Conservation (phyloP, 2,797 vertebrate genomes). For the Gymnopithys bicolor region DNA sequence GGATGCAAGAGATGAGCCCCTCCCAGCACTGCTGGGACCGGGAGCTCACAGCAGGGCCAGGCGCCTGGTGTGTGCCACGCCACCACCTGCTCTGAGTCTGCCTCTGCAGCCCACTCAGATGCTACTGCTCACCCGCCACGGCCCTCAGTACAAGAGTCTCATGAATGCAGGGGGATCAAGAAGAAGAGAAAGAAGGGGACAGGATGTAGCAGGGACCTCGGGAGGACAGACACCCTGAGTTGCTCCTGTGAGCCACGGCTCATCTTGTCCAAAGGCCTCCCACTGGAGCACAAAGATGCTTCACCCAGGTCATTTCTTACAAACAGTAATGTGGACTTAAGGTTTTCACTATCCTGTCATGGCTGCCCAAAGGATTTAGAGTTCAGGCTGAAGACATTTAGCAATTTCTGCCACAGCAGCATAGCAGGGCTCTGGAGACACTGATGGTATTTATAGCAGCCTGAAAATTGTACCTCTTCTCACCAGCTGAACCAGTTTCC, state of each 20-base stretch:
- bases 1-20: neutral
- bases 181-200: neutral
- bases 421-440: slow-evolving; percentile 26
- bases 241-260: accelerated
- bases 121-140: neutral
- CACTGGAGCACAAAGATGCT: accelerated
- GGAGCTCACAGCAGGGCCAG: accelerated
- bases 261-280: neutral
- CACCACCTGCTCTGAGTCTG: neutral
- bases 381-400: neutral
- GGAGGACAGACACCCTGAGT: neutral
- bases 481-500: slow-evolving; percentile 21
- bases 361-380: slow-evolving; percentile 1
- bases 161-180: neutral
- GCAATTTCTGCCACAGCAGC: slow-evolving; percentile 49
- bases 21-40: too few species aligned
- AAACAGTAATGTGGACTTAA: neutral
- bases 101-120: neutral
- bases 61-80: neutral
- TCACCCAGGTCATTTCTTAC: neutral
- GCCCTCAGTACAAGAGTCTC: neutral
- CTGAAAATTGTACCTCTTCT: slow-evolving; percentile 48
- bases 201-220: accelerated
- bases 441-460: slow-evolving; percentile 23
- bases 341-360: slow-evolving; percentile 1